A percentile compares a stretch with the other conserved stretches of the same genome.
Conservation (phyloP, 1,140 invertebrate species). For the Gryllus bimaculatus region DNA sequence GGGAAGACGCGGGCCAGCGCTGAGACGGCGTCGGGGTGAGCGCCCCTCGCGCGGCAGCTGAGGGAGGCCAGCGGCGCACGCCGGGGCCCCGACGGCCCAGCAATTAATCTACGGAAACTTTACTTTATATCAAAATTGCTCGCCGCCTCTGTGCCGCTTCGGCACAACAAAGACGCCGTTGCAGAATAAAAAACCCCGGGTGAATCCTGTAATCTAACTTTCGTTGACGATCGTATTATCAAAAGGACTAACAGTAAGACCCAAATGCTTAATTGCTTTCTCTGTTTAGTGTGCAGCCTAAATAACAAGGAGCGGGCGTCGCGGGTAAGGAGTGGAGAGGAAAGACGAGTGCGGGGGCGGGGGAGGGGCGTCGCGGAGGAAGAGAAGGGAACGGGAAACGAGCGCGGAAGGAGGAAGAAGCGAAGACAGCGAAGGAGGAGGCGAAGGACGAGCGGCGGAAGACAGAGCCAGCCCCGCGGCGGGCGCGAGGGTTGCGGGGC, state of each 20-base stretch:
- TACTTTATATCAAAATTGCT: too few species aligned
- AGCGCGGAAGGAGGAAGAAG: neutral
- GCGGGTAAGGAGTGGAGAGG: neutral
- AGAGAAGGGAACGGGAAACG: neutral
- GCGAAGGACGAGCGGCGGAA: neutral
- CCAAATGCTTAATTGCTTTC: slow-evolving; percentile 1
- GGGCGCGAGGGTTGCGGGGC: too few species aligned
- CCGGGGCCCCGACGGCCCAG: too few species aligned
- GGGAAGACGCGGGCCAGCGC: too few species aligned
- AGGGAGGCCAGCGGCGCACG: too few species aligned
- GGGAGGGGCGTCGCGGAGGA: too few species aligned
- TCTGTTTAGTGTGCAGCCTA: neutral
- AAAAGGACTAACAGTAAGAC: neutral
- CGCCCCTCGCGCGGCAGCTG: too few species aligned
- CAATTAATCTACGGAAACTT: too few species aligned
- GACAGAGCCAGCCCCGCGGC: neutral
- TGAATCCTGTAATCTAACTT: slow-evolving; percentile 1
- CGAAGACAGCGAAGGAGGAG: neutral
- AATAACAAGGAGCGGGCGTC: neutral
- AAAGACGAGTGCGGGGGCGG: neutral
- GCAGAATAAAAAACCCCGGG: neutral
- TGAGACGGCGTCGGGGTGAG: too few species aligned
- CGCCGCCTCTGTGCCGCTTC: too few species aligned
- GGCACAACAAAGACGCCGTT: too few species aligned
- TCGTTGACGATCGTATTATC: slow-evolving; percentile 4